phyloP scores from a whole-genome alignment of 2,113 vertebrate species.

The Oreamnos americanus region DNA sequence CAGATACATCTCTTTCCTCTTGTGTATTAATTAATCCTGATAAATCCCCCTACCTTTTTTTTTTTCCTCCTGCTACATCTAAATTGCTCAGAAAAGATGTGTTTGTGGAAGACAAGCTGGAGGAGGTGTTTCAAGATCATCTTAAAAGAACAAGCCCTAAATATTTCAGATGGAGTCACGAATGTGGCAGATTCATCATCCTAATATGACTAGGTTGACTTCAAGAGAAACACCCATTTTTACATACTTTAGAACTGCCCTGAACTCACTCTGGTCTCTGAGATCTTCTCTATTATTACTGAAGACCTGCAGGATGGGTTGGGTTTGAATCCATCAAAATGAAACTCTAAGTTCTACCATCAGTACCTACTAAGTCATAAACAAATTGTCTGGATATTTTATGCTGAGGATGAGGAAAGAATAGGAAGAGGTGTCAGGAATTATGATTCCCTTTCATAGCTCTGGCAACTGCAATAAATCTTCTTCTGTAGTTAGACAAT shows the following conservation, averaged over 20 bases:
- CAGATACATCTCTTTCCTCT: slow-evolving; percentile 50
- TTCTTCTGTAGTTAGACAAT: slow-evolving; percentile 62
- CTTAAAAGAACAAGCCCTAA: slow-evolving; percentile 28
- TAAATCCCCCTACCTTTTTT: not conserved
- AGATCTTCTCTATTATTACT: not conserved
- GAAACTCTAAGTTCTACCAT: slow-evolving; percentile 28
- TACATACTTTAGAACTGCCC: not conserved
- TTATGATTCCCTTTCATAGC: slow-evolving; percentile 65
- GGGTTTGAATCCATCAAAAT: not conserved
- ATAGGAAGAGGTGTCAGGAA: slow-evolving; percentile 59
- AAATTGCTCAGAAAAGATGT: slow-evolving; percentile 20
- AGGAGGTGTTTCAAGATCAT: not conserved
- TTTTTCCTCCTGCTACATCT: not conserved
- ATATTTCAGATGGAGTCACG: slow-evolving; percentile 24
- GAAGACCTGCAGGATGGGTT: not conserved
- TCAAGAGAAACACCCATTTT: not conserved
- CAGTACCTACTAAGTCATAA: slow-evolving; percentile 61
- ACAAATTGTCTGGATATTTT: slow-evolving; percentile 71
- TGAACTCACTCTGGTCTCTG: not conserved
- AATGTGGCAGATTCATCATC: not conserved
- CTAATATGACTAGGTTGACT: not conserved
- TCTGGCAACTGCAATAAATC: slow-evolving; percentile 72
- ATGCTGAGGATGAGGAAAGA: slow-evolving; percentile 51
- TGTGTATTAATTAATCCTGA: slow-evolving; percentile 69
- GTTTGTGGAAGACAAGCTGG: not conserved